Evolutionary conservation across 2,797 vertebrate species (phyloP).

Genomic region (Eupleurogrammus muticus): DNA sequence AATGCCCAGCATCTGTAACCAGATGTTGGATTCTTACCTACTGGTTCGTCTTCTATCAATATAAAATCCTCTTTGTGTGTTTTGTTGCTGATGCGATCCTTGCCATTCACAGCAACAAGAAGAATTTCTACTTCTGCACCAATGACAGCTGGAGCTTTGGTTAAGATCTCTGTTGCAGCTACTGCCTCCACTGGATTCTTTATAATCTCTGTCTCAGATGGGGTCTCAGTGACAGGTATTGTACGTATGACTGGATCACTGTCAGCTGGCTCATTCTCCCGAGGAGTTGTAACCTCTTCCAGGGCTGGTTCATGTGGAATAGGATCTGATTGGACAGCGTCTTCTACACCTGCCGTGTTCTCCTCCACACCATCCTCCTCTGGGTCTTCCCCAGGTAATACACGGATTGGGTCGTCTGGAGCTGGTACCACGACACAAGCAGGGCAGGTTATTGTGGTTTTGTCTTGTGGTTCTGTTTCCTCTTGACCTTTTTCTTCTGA

Average conservation of each 20-base stretch:
- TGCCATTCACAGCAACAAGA: neutral
- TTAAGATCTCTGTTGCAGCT: conserved; percentile 7
- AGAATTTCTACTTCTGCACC: neutral
- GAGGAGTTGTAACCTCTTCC: conserved; percentile 10
- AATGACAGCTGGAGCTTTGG: neutral
- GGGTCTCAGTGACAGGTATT: conserved; percentile 5
- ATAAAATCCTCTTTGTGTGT: neutral
- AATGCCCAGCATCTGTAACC: no score
- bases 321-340: conserved; percentile 13
- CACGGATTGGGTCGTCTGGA: conserved; percentile 12
- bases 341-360: conserved; percentile 2
- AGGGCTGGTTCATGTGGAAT: conserved; percentile 1
- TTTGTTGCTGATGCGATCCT: neutral
- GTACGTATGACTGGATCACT: conserved; percentile 12
- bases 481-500: conserved; percentile 13
- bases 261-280: conserved; percentile 3
- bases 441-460: conserved; percentile 14
- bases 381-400: neutral
- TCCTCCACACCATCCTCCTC: conserved; percentile 8
- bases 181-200: conserved; percentile 7
- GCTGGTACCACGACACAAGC: conserved; percentile 5
- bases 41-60: conserved; percentile 27
- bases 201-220: neutral
- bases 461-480: conserved; percentile 8
- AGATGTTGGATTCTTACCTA: conserved; percentile 35